Evolutionary conservation across 2,113 vertebrate genomes (phyloP).

Genomic region (Bostrychus sinensis): DNA sequence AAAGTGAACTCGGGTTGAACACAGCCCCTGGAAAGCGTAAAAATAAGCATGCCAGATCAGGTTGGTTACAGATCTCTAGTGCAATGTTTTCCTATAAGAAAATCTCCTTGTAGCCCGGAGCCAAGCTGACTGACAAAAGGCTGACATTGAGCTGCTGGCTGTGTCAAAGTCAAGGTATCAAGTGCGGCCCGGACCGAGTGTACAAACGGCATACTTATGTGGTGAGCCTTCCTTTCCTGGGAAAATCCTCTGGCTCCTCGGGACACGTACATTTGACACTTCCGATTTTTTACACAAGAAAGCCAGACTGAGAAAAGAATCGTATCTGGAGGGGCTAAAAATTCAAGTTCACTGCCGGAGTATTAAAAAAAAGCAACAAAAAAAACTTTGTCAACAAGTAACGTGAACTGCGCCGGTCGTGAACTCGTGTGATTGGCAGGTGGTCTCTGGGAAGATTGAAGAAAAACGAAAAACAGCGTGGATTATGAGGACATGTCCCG

Average conservation of each 20-base stretch:
- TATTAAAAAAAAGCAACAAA: background rate
- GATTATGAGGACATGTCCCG: conserved; percentile 22
- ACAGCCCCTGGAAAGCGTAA: conserved; percentile 8
- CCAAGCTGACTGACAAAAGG: conserved; percentile 49
- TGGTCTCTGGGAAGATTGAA: conserved; percentile 22
- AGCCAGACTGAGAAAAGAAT: background rate
- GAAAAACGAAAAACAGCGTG: background rate
- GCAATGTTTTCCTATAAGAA: conserved; percentile 34
- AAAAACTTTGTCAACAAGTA: conserved; percentile 26
- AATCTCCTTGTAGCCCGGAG: conserved; percentile 48
- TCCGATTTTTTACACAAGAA: conserved; percentile 23
- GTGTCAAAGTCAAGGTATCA: conserved; percentile 52
- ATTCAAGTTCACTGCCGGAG: conserved; percentile 15
- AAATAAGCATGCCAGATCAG: conserved; percentile 6
- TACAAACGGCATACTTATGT: conserved; percentile 39
- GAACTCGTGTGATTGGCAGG: conserved; percentile 47
- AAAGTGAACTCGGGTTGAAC: background rate
- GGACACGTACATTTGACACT: conserved; percentile 35
- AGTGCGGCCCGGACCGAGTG: conserved; percentile 28
- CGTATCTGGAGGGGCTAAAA: conserved; percentile 17
- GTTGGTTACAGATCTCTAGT: conserved; percentile 44
- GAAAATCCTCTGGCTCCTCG: conserved; percentile 28
- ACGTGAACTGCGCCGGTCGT: conserved; percentile 3
- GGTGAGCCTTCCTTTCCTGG: conserved; percentile 18
- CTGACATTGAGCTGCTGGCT: conserved; percentile 55